Base-by-base conservation (phyloP, 2,797 vertebrate genomes). In the Pipistrellus pipistrellus region DNA sequence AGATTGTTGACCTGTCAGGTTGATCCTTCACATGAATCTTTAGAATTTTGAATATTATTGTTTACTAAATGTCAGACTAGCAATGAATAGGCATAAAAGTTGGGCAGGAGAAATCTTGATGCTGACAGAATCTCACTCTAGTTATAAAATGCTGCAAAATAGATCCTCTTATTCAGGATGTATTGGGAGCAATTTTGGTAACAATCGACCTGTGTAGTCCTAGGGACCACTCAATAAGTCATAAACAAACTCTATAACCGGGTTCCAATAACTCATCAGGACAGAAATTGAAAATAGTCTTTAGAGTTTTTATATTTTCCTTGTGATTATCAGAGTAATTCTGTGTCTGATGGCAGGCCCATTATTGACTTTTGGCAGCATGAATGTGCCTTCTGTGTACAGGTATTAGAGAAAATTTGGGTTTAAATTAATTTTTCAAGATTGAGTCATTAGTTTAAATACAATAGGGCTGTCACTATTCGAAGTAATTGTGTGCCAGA, bases 371-470 rank as follows among this genome's bases (percentile, higher is more conserved):
- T 91, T 88, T 76, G 72, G 85, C 30, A 64, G 55, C 32, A 35
- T 8, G 38, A 62, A 14, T 14, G 0, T 83, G 53, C 41, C 78
- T 92, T 55, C 57, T 73, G 17, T 82, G n/a, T 94, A 64, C 14
- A 75, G 27, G 35, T 38, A 51, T 72, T 84, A 78, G 85, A 94
- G 64, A 77, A 95, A 88, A 96, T 64, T 88, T 51, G 73, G n/a
- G 20, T 80, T 95, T 89, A 91, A 82, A 76, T 95, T 82, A 83
- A 72, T 89, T 90, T 91, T 78, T 77, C 51, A 82, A 72, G 59
- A 78, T n/a, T 51, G 66, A 82, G 23, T 88, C 91, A 88, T 96
- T 94, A 95, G 57, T 93, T 94, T 95, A 95, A 91, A 94, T 90
- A 64, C 64, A 91, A 68, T 46, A 88, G 68, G 27, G 35, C 89